These are phyloP conservation scores for Dolomedes plantarius DNA, from an alignment of 2,888 invertebrate genomes.

Conservation along the genomic window DNA sequence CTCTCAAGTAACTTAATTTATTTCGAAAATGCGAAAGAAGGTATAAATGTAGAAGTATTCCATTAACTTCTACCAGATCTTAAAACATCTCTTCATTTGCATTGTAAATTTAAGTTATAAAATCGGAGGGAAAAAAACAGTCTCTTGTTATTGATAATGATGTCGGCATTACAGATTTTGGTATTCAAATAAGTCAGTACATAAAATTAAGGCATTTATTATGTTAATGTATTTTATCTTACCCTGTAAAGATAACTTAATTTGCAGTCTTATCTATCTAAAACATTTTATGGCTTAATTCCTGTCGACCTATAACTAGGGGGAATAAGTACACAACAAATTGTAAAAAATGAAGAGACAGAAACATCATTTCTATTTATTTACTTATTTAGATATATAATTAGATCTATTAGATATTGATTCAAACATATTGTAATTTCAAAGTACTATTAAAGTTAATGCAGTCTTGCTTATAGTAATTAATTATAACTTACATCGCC, in stretches of 20 bases:
- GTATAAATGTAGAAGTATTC: neutral
- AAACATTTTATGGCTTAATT: too few relatives aligned
- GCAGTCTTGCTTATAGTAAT: too few relatives aligned
- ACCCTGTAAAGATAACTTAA: neutral
- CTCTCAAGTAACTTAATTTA: neutral
- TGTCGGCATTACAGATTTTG: neutral
- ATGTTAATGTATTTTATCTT: neutral
- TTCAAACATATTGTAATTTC: too few relatives aligned
- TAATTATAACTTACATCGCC: too few relatives aligned
- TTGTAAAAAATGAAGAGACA: too few relatives aligned
- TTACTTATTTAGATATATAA: too few relatives aligned
- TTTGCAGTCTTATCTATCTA: neutral
- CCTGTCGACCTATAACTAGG: too few relatives aligned
- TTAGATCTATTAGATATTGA: too few relatives aligned
- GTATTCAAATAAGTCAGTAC: neutral
- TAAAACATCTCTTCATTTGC: neutral
- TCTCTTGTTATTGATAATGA: neutral
- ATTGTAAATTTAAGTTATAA: neutral
- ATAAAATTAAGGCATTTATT: too few relatives aligned
- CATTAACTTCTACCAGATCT: neutral
- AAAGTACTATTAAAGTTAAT: too few relatives aligned
- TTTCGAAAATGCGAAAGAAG: neutral
- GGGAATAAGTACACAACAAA: too few relatives aligned
- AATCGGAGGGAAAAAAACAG: neutral
- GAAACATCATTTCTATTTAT: too few relatives aligned